Base-by-base conservation (phyloP, 2,113 vertebrate genomes). In the Calyptomena viridis region DNA sequence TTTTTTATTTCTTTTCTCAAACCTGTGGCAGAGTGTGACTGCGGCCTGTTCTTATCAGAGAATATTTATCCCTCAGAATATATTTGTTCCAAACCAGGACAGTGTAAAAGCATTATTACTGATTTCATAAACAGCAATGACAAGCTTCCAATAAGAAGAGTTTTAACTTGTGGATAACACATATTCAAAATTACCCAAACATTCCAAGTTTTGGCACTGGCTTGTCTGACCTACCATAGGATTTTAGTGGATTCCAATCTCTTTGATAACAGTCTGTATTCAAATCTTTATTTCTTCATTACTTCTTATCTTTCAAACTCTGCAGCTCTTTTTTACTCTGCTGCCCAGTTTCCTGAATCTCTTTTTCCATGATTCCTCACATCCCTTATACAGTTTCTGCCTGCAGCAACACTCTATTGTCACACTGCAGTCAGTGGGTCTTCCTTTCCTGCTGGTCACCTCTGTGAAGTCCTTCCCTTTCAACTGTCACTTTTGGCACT, bases 401-500 rank as follows among this genome's bases (percentile, higher is more conserved):
- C 85, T 62, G 8, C 12, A 27, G 14, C 22, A 89, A 73, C 22
- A 7, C 23, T 80, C 47, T 67, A 39, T 66, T 85, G 42, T 92
- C 14, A 16, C 6, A 5, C 49, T 66, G 40, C 24, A 11, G 31
- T 88, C 64, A 20, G 56, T 46, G 42, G 12, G 39, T 71, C 50
- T 81, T 79, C 44, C 62, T 83, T 90, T 83, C 68, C 84, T 87
- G 33, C 49, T 4, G 5, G 59, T 86, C 5, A 12, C 27, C 42
- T 83, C 59, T 97, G 25, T 95, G 94, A 94, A 88, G 67, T 74
- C 33, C 59, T 84, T 90, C 33, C 35, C 50, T 96, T 97, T 96
- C 46, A 95, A 47, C 68, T 75, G 33, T 52, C 73, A 63, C 68
- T 92, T 90, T 74, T 5, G 4, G 22, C 18, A 44, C 28, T 52